Conservation (phyloP, 2,888 invertebrate genomes). For the Lithophane socia region DNA sequence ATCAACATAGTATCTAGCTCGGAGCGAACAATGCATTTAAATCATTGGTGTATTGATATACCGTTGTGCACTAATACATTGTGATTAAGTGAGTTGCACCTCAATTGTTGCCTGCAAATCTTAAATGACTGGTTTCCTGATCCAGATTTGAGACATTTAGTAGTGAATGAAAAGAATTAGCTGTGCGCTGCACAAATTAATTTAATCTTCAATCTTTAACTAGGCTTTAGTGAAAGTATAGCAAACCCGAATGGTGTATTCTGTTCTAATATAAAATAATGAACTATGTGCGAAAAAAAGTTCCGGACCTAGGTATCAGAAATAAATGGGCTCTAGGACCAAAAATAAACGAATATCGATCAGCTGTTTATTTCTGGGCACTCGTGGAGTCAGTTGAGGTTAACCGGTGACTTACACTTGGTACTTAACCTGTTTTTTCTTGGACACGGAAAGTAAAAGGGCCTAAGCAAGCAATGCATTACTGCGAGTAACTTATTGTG, state of each 20-base stretch:
- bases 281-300: background rate
- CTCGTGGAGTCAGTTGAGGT: slow-evolving; percentile 26
- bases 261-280: background rate
- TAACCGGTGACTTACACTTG: slow-evolving; percentile 37
- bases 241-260: background rate
- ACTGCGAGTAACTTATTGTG: slow-evolving; percentile 45
- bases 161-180: background rate
- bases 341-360: slow-evolving; percentile 11
- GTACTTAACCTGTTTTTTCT: slow-evolving; percentile 53
- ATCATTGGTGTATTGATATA: slow-evolving; percentile 29
- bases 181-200: background rate
- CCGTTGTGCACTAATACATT: slow-evolving; percentile 20
- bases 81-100: slow-evolving; percentile 15
- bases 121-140: background rate
- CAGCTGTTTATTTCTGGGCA: slow-evolving; percentile 23
- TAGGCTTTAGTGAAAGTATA: background rate
- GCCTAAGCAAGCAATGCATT: slow-evolving; percentile 43
- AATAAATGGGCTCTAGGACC: background rate
- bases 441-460: slow-evolving; percentile 51
- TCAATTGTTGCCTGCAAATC: slow-evolving; percentile 6
- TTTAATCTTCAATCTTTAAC: background rate
- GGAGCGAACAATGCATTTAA: slow-evolving; percentile 39
- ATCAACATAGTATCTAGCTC: slow-evolving; percentile 47
- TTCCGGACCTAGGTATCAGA: background rate
- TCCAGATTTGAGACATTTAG: background rate